Conservation (phyloP, 2,888 invertebrate species). For the Escarpia spicata region DNA sequence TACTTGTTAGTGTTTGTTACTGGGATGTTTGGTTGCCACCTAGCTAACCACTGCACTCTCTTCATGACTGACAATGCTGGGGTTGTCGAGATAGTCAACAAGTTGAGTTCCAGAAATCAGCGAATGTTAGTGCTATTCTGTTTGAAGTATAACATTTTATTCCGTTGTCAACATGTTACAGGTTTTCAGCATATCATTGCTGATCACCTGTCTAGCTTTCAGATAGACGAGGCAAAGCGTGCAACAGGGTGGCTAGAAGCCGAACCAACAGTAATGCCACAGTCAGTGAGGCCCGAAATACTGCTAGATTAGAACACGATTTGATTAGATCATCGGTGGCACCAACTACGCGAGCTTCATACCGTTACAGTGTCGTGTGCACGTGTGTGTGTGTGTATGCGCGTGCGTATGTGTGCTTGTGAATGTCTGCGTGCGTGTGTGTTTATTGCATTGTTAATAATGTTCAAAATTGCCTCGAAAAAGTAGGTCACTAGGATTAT, state of each 20-base stretch:
- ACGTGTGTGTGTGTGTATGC: too few species aligned
- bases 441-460: too few species aligned
- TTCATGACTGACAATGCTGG: slow-evolving; percentile 3
- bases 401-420: too few species aligned
- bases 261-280: background rate
- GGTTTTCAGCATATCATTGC: background rate
- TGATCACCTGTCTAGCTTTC: background rate
- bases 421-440: too few species aligned
- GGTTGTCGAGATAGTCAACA: background rate
- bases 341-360: too few species aligned
- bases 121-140: too few species aligned
- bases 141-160: background rate
- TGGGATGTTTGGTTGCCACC: background rate
- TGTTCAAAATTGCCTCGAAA: too few species aligned
- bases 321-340: background rate
- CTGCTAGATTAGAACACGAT: background rate
- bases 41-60: background rate
- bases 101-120: background rate
- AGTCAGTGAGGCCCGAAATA: background rate
- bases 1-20: background rate
- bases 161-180: slow-evolving; percentile 19
- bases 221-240: slow-evolving; percentile 13
- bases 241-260: background rate
- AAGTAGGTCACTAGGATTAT: too few species aligned
- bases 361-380: too few species aligned